These are phyloP conservation scores for Sebastes paucispinis DNA, from an alignment of 2,797 vertebrate genomes.

Conservation along the genomic window DNA sequence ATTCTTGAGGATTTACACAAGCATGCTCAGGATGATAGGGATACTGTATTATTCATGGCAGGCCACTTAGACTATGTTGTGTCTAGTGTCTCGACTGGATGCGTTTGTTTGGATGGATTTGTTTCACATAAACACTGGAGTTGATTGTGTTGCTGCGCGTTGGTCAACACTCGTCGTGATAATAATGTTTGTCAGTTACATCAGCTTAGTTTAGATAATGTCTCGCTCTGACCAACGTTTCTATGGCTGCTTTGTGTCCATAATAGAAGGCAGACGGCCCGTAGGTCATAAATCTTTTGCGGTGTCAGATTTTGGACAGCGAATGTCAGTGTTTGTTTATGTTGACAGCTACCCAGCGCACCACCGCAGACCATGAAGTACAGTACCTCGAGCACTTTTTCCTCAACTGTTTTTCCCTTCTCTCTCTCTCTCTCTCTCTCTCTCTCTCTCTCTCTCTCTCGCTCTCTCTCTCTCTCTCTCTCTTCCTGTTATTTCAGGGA, in stretches of 20 bases:
- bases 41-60: slow-evolving; percentile 57
- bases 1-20: slow-evolving; percentile 61
- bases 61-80: slow-evolving; percentile 61
- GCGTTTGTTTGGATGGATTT: slow-evolving; percentile 65
- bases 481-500: slow-evolving; percentile 94
- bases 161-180: slow-evolving; percentile 59
- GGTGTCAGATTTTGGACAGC: slow-evolving; percentile 42
- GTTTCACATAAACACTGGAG: slow-evolving; percentile 61
- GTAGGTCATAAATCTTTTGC: slow-evolving; percentile 48
- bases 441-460: slow-evolving; percentile 72
- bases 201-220: slow-evolving; percentile 64
- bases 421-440: slow-evolving; percentile 76
- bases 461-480: slow-evolving; percentile 78
- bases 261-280: slow-evolving; percentile 45
- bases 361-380: slow-evolving; percentile 37
- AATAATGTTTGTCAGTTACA: slow-evolving; percentile 69
- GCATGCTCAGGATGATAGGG: slow-evolving; percentile 39
- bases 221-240: slow-evolving; percentile 40
- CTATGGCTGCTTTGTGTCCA: slow-evolving; percentile 43
- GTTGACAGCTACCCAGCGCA: slow-evolving; percentile 28
- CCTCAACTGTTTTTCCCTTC: slow-evolving; percentile 34
- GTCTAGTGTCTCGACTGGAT: slow-evolving; percentile 63
- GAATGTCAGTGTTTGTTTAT: slow-evolving; percentile 61
- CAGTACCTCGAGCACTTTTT: slow-evolving; percentile 27
- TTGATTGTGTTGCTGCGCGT: slow-evolving; percentile 56